Evolutionary conservation across 2,113 vertebrate species (phyloP).

Genomic region (Corythornis madagascariensis): DNA sequence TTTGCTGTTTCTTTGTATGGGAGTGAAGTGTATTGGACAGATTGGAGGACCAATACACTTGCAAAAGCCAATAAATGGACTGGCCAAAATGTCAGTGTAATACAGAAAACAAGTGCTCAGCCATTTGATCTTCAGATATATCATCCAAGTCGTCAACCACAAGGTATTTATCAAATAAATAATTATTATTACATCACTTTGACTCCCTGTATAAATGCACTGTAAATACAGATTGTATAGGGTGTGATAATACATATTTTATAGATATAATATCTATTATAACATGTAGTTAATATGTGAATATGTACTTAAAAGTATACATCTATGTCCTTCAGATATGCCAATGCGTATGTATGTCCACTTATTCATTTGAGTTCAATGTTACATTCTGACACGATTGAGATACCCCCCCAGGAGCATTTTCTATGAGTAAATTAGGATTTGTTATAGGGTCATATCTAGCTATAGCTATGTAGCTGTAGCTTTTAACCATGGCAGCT

Average conservation of each 20-base stretch:
- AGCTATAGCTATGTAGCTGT: not conserved
- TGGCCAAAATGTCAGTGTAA: slow-evolving; percentile 94
- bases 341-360: not conserved
- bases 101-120: slow-evolving; percentile 98
- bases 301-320: not conserved
- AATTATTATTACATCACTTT: not conserved
- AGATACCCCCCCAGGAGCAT: not conserved
- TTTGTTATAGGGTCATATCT: not conserved
- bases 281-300: not conserved
- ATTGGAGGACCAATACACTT: slow-evolving; percentile 98
- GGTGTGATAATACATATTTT: not conserved
- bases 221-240: not conserved
- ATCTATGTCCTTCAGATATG: not conserved
- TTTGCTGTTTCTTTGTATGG: slow-evolving; percentile 97
- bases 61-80: slow-evolving; percentile 99
- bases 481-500: not conserved
- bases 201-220: not conserved
- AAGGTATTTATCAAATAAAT: slow-evolving; percentile 68
- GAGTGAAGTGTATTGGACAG: slow-evolving; percentile 97
- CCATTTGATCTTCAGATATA: slow-evolving; percentile 98
- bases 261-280: not conserved
- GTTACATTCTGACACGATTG: not conserved
- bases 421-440: not conserved
- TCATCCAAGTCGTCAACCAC: slow-evolving; percentile 96
- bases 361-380: not conserved